A percentile compares a stretch with the other conserved stretches of the same genome.
phyloP scores from a whole-genome alignment of 2,113 vertebrate species.

The Columba janthina region DNA sequence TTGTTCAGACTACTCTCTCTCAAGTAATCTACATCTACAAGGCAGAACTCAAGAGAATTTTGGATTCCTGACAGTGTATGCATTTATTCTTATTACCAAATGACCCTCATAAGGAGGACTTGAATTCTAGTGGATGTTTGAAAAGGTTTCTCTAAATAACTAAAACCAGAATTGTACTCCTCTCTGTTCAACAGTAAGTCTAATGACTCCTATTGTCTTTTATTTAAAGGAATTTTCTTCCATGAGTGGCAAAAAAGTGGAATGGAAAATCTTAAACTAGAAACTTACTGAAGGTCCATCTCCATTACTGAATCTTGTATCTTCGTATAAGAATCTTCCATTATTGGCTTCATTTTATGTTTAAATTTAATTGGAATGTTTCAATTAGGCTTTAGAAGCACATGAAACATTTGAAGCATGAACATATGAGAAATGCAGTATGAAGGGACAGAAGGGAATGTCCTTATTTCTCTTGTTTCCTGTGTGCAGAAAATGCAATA shows the following conservation, averaged over 20 bases:
- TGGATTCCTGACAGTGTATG: not conserved
- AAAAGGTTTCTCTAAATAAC: not conserved
- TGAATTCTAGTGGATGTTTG: not conserved
- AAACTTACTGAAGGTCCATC: not conserved
- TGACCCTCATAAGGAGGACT: not conserved
- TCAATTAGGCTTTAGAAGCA: not conserved
- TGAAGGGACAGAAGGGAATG: not conserved
- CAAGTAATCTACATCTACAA: not conserved
- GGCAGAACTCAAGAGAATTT: not conserved
- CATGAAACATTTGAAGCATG: not conserved
- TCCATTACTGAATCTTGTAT: not conserved
- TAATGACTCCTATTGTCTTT: not conserved
- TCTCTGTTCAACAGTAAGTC: accelerated
- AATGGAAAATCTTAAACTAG: not conserved
- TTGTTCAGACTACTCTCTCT: not conserved
- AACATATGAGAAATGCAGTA: not conserved
- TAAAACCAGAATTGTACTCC: not conserved
- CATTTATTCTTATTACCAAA: not conserved
- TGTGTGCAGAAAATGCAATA: not conserved
- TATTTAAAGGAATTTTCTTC: not conserved
- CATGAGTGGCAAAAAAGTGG: not conserved
- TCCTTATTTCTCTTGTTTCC: not conserved
- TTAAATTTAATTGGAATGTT: not conserved
- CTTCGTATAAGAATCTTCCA: not conserved
- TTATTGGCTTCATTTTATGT: not conserved